Conservation (phyloP, 2,113 vertebrate genomes). For the Plecotus auritus region DNA sequence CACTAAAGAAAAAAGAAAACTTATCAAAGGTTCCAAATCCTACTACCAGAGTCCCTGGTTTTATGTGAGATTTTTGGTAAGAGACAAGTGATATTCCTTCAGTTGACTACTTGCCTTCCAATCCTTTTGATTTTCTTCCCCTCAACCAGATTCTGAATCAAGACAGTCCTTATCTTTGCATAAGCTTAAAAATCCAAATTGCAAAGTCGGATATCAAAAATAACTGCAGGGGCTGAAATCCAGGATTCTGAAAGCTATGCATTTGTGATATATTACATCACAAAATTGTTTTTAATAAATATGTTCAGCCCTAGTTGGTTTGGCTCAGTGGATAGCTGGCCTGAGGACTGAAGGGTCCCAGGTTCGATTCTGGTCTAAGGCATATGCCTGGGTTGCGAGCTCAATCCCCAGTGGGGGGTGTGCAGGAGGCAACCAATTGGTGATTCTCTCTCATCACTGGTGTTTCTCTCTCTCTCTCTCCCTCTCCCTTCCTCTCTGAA, state of each 20-base stretch:
- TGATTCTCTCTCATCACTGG: too few species aligned
- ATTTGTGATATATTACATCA: background rate
- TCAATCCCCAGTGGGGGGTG: too few species aligned
- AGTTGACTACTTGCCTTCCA: background rate
- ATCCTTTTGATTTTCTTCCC: background rate
- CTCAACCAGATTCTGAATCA: slow-evolving; percentile 34
- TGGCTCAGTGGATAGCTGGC: background rate
- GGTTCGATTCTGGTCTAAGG: too few species aligned
- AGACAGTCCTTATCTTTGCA: background rate
- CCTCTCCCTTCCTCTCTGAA: too few species aligned
- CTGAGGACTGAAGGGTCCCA: too few species aligned
- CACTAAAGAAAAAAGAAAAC: background rate
- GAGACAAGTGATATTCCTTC: background rate
- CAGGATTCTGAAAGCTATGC: background rate
- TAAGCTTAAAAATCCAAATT: slow-evolving; percentile 27
- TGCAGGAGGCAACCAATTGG: too few species aligned
- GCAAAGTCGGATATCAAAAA: background rate
- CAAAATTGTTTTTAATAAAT: slow-evolving; percentile 38
- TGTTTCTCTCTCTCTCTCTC: too few species aligned
- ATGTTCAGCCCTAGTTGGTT: background rate
- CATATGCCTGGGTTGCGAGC: too few species aligned
- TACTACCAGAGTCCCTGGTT: background rate
- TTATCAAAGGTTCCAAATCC: background rate
- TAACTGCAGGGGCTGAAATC: background rate
- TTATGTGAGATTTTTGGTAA: background rate